Conservation (phyloP, 2,888 invertebrate genomes). For the Lissonota sp. region DNA sequence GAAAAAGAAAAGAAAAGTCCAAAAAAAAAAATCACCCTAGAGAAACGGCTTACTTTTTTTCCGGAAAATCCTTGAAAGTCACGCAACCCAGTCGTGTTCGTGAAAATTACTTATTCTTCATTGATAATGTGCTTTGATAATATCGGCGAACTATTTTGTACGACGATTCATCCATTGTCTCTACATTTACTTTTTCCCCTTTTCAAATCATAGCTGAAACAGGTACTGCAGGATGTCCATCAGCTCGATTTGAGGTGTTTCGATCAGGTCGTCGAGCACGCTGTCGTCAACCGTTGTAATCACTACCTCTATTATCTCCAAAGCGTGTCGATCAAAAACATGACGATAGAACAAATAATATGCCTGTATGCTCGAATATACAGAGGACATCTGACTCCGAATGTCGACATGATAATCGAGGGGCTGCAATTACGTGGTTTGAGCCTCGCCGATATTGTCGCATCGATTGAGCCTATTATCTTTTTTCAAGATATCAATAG, state of each 20-base stretch:
- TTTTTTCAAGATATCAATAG: neutral
- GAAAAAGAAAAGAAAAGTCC: too few species aligned
- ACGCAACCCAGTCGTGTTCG: too few species aligned
- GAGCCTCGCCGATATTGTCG: slow-evolving; percentile 5
- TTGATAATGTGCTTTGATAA: too few species aligned
- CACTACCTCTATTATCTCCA: slow-evolving; percentile 27
- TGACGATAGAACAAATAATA: slow-evolving; percentile 21
- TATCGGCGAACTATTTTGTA: too few species aligned
- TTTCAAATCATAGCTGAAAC: slow-evolving; percentile 36
- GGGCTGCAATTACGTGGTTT: slow-evolving; percentile 1
- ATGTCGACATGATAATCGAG: slow-evolving; percentile 1
- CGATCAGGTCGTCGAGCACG: slow-evolving; percentile 10
- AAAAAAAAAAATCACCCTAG: too few species aligned
- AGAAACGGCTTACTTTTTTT: too few species aligned
- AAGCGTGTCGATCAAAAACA: neutral
- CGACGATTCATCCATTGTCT: too few species aligned
- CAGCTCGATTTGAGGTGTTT: neutral
- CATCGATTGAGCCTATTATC: neutral
- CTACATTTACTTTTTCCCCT: too few species aligned
- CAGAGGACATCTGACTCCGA: neutral
- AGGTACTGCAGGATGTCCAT: neutral
- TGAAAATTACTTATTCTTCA: too few species aligned
- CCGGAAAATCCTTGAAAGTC: too few species aligned
- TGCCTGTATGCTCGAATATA: neutral
- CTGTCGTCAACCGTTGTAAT: slow-evolving; percentile 15